Evolutionary conservation across 2,888 invertebrate species (phyloP).

Genomic region (Selenia dentaria): DNA sequence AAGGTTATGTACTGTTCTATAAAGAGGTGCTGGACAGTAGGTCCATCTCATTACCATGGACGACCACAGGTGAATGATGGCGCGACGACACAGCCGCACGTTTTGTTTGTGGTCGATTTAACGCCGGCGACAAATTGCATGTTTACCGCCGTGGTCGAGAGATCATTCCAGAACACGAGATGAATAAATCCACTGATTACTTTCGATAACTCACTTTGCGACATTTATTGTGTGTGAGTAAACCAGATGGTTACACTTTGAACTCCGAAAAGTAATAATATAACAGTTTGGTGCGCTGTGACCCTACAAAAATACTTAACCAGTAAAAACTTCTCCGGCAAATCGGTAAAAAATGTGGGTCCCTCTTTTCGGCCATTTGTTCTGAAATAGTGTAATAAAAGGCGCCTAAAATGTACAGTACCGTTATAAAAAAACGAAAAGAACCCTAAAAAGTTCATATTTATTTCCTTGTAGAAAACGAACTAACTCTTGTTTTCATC

Average conservation of each 20-base stretch:
- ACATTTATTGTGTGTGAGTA: constrained; percentile 4
- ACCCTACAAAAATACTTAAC: constrained; percentile 30
- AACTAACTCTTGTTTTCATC: constrained; percentile 80
- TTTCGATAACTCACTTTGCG: constrained; percentile 27
- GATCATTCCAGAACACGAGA: constrained; percentile 69
- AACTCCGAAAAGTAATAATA: constrained; percentile 14
- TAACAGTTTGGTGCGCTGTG: constrained; percentile 25
- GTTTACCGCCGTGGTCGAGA: constrained; percentile 75
- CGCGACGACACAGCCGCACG: constrained; percentile 63
- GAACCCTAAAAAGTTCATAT: constrained; percentile 67
- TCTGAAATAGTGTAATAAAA: constrained; percentile 47
- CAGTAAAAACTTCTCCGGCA: constrained; percentile 35
- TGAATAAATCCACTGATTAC: constrained; percentile 66
- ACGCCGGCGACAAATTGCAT: constrained; percentile 81
- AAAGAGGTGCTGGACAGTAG: constrained; percentile 55
- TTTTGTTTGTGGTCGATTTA: constrained; percentile 84
- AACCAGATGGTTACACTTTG: constrained; percentile 4
- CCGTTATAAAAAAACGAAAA: constrained; percentile 53
- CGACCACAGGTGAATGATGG: constrained; percentile 83
- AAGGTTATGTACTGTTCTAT: constrained; percentile 11
- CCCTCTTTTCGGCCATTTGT: constrained; percentile 35
- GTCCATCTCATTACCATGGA: constrained; percentile 83
- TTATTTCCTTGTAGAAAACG: constrained; percentile 74
- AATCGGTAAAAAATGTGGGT: constrained; percentile 38
- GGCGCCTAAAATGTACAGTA: constrained; percentile 54